Percentiles rank a stretch among this genome's conserved stretches.
Conservation (phyloP, 2,797 vertebrate species). For the Molossus molossus region DNA sequence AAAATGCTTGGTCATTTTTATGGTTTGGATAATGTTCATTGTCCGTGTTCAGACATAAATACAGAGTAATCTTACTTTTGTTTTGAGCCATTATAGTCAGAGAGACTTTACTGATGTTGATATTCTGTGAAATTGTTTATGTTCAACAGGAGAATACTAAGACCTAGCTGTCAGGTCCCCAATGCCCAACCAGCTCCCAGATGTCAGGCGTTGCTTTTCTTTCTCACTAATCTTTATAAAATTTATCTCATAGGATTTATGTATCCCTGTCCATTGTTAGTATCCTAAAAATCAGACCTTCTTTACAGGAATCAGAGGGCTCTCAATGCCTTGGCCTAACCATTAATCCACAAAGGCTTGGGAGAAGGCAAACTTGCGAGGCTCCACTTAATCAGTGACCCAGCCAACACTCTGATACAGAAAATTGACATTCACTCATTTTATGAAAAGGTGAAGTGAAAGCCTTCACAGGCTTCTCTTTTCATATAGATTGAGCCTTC, state of each 20-base stretch:
- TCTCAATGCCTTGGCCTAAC: neutral
- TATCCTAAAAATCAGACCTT: neutral
- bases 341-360: neutral
- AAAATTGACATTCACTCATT: neutral
- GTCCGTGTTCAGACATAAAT: neutral
- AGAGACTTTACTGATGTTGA: neutral
- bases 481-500: neutral
- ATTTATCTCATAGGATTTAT: neutral
- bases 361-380: neutral
- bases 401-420: neutral
- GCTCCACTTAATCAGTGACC: neutral
- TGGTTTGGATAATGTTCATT: neutral
- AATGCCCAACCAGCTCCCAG: neutral
- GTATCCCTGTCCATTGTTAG: neutral
- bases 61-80: neutral
- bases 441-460: neutral
- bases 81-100: neutral
- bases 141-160: neutral
- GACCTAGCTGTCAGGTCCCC: neutral
- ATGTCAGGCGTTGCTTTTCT: neutral
- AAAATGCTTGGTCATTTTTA: neutral
- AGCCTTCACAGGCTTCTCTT: neutral
- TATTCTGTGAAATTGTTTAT: neutral
- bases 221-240: neutral
- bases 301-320: neutral